phyloP scores from a whole-genome alignment of 2,888 invertebrate species.

The Brachyptera putata region DNA sequence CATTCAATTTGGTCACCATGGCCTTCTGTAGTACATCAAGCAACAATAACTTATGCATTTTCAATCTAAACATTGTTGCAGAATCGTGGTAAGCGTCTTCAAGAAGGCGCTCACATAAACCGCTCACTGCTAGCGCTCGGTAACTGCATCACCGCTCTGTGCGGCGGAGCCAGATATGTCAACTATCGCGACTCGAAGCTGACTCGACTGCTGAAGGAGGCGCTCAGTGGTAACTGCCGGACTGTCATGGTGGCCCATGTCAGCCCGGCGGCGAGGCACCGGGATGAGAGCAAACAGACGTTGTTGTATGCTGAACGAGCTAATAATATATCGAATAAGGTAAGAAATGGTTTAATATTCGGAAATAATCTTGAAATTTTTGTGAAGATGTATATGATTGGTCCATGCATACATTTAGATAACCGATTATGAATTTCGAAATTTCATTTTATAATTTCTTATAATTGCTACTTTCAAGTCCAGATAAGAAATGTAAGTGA shows the following conservation, averaged over 20 bases:
- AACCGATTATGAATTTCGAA: no score
- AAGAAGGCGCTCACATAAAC: conserved; percentile 95
- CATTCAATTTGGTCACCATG: no score
- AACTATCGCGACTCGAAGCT: conserved; percentile 95
- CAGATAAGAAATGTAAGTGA: no score
- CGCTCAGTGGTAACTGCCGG: conserved; percentile 84
- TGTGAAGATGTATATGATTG: no score
- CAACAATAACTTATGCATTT: no score
- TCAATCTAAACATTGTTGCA: no score
- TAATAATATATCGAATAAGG: conserved; percentile 87
- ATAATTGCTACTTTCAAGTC: no score
- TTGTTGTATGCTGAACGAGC: conserved; percentile 91
- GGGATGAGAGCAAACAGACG: conserved; percentile 92
- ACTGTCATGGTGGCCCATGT: conserved; percentile 98
- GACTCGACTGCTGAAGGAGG: conserved; percentile 82
- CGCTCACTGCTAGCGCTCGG: conserved; percentile 84
- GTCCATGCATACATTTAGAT: no score
- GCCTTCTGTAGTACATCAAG: no score
- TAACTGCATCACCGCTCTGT: conserved; percentile 94
- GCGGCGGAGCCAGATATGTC: conserved; percentile 76
- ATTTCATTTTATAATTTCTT: no score
- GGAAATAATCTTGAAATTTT: no score
- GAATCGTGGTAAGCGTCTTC: conserved; percentile 79
- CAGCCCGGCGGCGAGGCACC: conserved; percentile 72
- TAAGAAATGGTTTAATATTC: conserved; percentile 44